Conservation (phyloP, 2,888 invertebrate genomes). For the Selenia dentaria region DNA sequence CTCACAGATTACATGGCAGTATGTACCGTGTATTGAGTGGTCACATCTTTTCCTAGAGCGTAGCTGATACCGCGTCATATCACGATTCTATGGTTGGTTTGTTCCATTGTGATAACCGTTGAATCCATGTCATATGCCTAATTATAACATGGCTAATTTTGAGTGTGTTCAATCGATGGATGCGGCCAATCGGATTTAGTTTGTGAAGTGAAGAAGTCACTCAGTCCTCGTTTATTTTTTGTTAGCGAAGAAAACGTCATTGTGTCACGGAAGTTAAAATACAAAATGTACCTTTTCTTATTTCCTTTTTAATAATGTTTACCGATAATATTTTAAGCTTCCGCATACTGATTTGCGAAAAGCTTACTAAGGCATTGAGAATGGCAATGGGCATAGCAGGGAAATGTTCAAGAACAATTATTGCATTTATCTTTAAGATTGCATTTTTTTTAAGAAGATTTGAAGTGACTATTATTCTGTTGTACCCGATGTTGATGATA, state of each 20-base stretch:
- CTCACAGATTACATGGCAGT: background rate
- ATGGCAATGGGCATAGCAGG: too few relatives aligned
- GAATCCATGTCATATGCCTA: slow-evolving; percentile 81
- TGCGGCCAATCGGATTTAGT: slow-evolving; percentile 53
- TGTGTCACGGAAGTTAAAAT: too few relatives aligned
- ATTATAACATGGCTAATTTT: slow-evolving; percentile 74
- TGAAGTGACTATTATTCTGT: too few relatives aligned
- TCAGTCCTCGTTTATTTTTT: slow-evolving; percentile 3
- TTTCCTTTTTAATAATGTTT: too few relatives aligned
- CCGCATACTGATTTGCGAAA: too few relatives aligned
- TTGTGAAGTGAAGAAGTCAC: slow-evolving; percentile 18
- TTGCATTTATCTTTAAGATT: too few relatives aligned
- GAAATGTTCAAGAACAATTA: too few relatives aligned
- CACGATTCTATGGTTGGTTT: slow-evolving; percentile 78
- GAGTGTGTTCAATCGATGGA: slow-evolving; percentile 69
- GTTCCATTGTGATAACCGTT: slow-evolving; percentile 76
- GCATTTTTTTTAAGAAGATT: too few relatives aligned
- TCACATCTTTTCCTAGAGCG: slow-evolving; percentile 44
- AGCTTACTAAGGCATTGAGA: too few relatives aligned
- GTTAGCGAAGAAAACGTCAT: background rate
- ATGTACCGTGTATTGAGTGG: slow-evolving; percentile 23
- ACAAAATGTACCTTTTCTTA: too few relatives aligned
- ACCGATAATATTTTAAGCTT: too few relatives aligned
- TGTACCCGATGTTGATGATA: too few relatives aligned
- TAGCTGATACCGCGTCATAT: slow-evolving; percentile 74